phyloP scores from a whole-genome alignment of 1,140 invertebrate genomes.

The Calephelis nemesis region DNA sequence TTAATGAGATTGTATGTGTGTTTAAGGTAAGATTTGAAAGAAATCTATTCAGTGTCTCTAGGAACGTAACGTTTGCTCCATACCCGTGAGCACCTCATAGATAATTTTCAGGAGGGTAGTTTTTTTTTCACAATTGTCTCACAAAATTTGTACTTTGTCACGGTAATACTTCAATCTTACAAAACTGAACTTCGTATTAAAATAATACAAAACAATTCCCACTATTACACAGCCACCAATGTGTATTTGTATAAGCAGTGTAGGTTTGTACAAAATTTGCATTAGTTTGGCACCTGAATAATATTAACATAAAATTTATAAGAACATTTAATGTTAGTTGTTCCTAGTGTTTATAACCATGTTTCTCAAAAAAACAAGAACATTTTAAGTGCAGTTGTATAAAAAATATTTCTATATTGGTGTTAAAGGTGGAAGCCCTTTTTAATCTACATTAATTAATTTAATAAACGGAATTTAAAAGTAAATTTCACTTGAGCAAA shows the following conservation, averaged over 20 bases:
- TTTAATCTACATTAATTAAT: constrained; percentile 10
- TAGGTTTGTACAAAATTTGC: constrained; percentile 30
- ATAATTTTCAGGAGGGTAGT: constrained; percentile 12
- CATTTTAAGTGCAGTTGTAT: constrained; percentile 14
- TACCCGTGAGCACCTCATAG: neutral
- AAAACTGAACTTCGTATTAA: neutral
- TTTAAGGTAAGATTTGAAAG: no score
- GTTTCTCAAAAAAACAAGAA: constrained; percentile 10
- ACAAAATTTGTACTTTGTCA: constrained; percentile 24
- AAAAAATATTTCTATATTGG: constrained; percentile 20
- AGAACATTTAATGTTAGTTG: neutral
- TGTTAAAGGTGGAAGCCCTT: constrained; percentile 49
- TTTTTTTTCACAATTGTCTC: constrained; percentile 25
- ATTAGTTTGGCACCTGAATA: constrained; percentile 18
- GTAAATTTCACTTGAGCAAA: constrained; percentile 48
- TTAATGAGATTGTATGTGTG: no score
- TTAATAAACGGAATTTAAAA: constrained; percentile 21
- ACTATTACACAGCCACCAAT: constrained; percentile 34
- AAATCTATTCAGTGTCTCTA: neutral
- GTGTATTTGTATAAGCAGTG: constrained; percentile 23
- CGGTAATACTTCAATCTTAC: neutral
- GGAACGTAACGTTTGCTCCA: neutral
- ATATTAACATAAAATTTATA: constrained; percentile 13
- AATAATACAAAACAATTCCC: constrained; percentile 6
- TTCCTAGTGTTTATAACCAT: constrained; percentile 11